These are phyloP conservation scores for Botia almorhae DNA, from an alignment of 2,797 vertebrate species.

Conservation along the genomic window DNA sequence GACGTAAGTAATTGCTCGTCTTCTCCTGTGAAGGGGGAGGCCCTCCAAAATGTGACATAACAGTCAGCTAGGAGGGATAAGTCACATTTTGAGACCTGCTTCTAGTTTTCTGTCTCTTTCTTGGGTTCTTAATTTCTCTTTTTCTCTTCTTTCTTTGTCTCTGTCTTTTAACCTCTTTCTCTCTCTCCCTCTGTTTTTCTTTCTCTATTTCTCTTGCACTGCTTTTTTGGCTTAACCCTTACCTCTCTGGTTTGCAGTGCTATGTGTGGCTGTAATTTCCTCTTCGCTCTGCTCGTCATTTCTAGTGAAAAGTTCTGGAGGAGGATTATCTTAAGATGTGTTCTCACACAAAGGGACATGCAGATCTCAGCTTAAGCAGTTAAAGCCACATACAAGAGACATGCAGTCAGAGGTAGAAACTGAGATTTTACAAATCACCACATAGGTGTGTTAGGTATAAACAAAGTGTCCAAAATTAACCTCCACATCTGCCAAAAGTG, in stretches of 20 bases:
- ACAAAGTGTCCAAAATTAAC: too few relatives aligned
- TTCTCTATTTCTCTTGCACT: slow-evolving; percentile 63
- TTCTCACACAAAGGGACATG: slow-evolving; percentile 62
- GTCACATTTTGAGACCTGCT: slow-evolving; percentile 85
- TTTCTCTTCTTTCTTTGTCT: slow-evolving; percentile 72
- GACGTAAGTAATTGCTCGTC: slow-evolving; percentile 90
- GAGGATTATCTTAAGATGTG: slow-evolving; percentile 67
- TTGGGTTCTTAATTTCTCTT: slow-evolving; percentile 56
- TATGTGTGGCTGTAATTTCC: slow-evolving; percentile 62
- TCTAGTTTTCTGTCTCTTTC: slow-evolving; percentile 66
- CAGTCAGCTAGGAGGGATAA: slow-evolving; percentile 85
- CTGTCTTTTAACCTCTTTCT: slow-evolving; percentile 57
- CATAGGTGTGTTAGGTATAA: background rate
- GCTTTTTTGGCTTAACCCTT: slow-evolving; percentile 71
- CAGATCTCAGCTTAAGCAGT: slow-evolving; percentile 63
- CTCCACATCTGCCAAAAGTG: too few relatives aligned
- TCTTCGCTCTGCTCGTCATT: slow-evolving; percentile 40
- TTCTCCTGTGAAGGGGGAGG: slow-evolving; percentile 77
- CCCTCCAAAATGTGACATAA: slow-evolving; percentile 87
- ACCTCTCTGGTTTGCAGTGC: slow-evolving; percentile 69
- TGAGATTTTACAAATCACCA: background rate
- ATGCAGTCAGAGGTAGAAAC: slow-evolving; percentile 15
- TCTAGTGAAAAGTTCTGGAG: slow-evolving; percentile 45
- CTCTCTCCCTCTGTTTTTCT: slow-evolving; percentile 70
- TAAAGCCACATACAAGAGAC: slow-evolving; percentile 4